These are phyloP conservation scores for Danaus plexippus DNA, from an alignment of 1,140 invertebrate species.

Conservation along the genomic window DNA sequence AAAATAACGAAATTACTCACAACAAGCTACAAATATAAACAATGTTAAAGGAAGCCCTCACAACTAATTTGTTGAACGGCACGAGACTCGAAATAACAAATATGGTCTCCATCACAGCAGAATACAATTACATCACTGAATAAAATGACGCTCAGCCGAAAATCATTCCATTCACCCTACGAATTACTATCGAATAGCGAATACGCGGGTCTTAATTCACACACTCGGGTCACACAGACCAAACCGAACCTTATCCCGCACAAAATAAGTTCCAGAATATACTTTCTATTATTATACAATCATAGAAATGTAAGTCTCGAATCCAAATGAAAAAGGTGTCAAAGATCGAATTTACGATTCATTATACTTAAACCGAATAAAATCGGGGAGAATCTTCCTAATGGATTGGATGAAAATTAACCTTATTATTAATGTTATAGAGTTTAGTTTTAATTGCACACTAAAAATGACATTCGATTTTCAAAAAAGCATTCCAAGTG, in stretches of 20 bases:
- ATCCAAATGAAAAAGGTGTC: constrained; percentile 70
- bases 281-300: constrained; percentile 31
- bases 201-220: constrained; percentile 51
- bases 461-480: constrained; percentile 42
- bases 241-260: constrained; percentile 19
- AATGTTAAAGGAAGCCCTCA: too few species aligned
- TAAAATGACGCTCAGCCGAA: constrained; percentile 35
- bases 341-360: constrained; percentile 72
- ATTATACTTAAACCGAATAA: constrained; percentile 68
- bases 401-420: constrained; percentile 11
- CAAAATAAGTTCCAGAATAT: constrained; percentile 7
- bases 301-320: constrained; percentile 47
- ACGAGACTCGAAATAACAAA: constrained; percentile 26
- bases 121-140: constrained; percentile 53
- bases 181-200: constrained; percentile 40
- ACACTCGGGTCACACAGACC: constrained; percentile 6
- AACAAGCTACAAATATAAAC: too few species aligned
- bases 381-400: constrained; percentile 34
- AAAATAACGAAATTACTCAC: too few species aligned
- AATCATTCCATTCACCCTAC: constrained; percentile 38
- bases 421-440: constrained; percentile 11
- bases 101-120: constrained; percentile 45
- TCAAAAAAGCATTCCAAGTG: constrained; percentile 56
- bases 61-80: too few species aligned
- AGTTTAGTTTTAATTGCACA: constrained; percentile 20